Conservation (phyloP, 92 coral and sea anemone species). For the Palythoa caribaeorum region DNA sequence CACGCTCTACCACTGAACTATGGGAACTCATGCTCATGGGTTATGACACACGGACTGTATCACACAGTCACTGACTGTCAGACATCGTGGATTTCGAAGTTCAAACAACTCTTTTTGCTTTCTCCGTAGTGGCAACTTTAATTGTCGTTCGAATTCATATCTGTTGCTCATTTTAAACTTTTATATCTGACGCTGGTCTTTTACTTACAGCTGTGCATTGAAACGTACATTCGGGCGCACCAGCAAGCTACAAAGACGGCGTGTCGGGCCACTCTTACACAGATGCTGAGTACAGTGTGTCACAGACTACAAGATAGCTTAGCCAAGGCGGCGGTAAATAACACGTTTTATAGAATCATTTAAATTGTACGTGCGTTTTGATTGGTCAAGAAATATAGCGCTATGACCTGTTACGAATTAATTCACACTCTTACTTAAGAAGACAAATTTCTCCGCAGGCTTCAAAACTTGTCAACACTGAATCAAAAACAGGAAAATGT, state of each 20-base stretch:
- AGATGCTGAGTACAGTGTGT: constrained; percentile 96
- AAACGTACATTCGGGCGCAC: constrained; percentile 93
- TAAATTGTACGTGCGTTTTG: background rate
- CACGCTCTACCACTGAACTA: too few relatives aligned
- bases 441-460: constrained; percentile 51
- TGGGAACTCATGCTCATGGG: too few relatives aligned
- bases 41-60: too few relatives aligned
- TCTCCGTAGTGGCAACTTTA: too few relatives aligned
- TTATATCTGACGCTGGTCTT: background rate
- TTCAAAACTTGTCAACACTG: constrained; percentile 71
- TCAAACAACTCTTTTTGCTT: too few relatives aligned
- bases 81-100: too few relatives aligned
- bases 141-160: too few relatives aligned
- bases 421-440: background rate
- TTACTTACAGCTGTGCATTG: constrained; percentile 87
- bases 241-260: constrained; percentile 97
- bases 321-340: constrained; percentile 80
- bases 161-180: background rate
- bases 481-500: constrained; percentile 78
- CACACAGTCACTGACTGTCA: too few relatives aligned
- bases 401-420: background rate
- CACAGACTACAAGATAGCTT: constrained; percentile 93
- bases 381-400: too few relatives aligned
- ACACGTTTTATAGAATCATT: background rate
- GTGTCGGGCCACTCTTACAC: constrained; percentile 96